Evolutionary conservation across 1,140 invertebrate species (phyloP), one percentile per base, ranked within the genome.

Genomic region (Chrysoperla carnea): DNA sequence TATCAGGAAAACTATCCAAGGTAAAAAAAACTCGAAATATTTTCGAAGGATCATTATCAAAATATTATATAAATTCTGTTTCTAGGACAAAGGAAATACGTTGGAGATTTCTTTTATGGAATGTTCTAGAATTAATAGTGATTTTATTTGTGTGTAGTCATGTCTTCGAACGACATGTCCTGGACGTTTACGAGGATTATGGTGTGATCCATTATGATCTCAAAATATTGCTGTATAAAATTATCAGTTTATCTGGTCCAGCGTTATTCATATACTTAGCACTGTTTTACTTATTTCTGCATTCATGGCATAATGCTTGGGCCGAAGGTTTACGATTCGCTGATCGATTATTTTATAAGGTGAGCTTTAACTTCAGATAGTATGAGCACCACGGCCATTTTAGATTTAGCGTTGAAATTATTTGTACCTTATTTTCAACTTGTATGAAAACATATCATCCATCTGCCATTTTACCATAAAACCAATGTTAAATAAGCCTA

Each of bases 281-380:
- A 23, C n/a, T n/a, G n/a, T 23, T 23, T 23, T 94, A 89, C 62
- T 73, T 79, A 38, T 62, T 95, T 1, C 59, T 94, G 2, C 90
- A 95, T 58, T 75, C 78, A 0, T 93, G 86, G 84, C 67, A 86
- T 51, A 95, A 94, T 63, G 80, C 81, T 7, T 84, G 78, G 53
- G 84, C 86, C 4, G 90, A 95, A 62, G 71, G 93, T 59, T 52
- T 92, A 8, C 69, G 67, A 38, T 95, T 95, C 62, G 84, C 76
- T 6, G 90, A 94, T 59, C 66, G 86, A 44, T 68, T 78, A 50
- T 90, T 88, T 61, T 89, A 90, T 53, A 76, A 75, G 63, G 79
- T 80, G 61, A 55, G 47, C 42, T 45, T n/a, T n/a, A n/a, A n/a
- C n/a, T n/a, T n/a, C n/a, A n/a, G n/a, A n/a, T n/a, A n/a, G n/a